phyloP scores from a whole-genome alignment of 2,797 vertebrate genomes.

The Hirundo rustica region DNA sequence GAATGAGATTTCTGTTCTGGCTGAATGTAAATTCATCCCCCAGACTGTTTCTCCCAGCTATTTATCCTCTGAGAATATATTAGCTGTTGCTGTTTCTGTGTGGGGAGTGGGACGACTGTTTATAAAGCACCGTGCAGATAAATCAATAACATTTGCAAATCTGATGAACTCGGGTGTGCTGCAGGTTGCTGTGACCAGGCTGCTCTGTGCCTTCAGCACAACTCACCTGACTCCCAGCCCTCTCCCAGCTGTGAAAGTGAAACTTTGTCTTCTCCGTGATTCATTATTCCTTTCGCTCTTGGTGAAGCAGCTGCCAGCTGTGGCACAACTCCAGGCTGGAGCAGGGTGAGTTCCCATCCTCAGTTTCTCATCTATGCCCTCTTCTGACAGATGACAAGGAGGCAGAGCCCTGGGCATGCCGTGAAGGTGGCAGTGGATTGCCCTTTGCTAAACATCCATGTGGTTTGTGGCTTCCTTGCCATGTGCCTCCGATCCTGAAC shows the following conservation, averaged over 20 bases:
- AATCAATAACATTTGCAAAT: constrained; percentile 50
- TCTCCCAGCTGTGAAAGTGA: background rate
- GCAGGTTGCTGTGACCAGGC: background rate
- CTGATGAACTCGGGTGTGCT: background rate
- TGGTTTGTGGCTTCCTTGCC: background rate
- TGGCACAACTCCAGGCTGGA: background rate
- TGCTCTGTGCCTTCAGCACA: background rate
- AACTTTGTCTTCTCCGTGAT: background rate
- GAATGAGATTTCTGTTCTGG: background rate
- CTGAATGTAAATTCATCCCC: constrained; percentile 9
- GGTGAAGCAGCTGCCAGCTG: background rate
- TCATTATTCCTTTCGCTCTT: background rate
- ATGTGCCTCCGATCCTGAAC: background rate
- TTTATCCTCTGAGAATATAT: constrained; percentile 39
- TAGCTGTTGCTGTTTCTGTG: constrained; percentile 11
- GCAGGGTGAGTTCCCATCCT: background rate
- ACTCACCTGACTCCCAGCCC: background rate
- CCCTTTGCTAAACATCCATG: background rate
- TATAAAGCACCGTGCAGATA: background rate
- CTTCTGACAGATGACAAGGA: background rate
- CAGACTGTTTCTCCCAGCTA: background rate
- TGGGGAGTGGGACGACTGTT: background rate
- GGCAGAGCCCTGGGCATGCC: background rate
- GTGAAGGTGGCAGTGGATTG: background rate
- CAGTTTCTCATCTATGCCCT: background rate